Percentiles rank a stretch among this genome's conserved stretches.
Conservation (phyloP, 2,888 invertebrate species). For the Spatulosminthurus flaviceps region DNA sequence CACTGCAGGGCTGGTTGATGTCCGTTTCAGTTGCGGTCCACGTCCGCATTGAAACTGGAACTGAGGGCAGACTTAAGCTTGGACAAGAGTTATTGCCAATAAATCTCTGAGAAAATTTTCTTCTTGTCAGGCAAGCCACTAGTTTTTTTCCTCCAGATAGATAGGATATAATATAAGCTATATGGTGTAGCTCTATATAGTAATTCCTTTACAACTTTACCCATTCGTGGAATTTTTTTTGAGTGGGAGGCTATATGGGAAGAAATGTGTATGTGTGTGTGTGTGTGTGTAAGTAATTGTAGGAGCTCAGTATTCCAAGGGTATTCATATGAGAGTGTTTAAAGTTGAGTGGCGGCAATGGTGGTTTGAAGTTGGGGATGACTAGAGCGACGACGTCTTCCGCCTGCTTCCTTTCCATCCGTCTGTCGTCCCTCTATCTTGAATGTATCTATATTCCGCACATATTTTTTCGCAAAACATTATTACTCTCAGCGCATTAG, state of each 20-base stretch:
- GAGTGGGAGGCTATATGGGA: no score
- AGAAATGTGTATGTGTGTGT: not conserved
- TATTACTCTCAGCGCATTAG: slow-evolving; percentile 8
- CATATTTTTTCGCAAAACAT: slow-evolving; percentile 1
- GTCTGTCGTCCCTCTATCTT: slow-evolving; percentile 23
- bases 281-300: not conserved
- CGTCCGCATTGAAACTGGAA: slow-evolving; percentile 30
- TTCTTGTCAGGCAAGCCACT: slow-evolving; percentile 50
- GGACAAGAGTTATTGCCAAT: slow-evolving; percentile 56
- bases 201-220: not conserved
- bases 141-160: not conserved
- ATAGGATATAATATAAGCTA: no score
- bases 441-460: not conserved
- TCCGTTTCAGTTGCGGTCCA: slow-evolving; percentile 39
- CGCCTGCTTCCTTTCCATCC: slow-evolving; percentile 33
- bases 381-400: slow-evolving; percentile 27
- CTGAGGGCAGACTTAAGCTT: slow-evolving; percentile 39
- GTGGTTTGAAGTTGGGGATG: slow-evolving; percentile 6
- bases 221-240: not conserved
- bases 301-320: not conserved
- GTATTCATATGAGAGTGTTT: not conserved
- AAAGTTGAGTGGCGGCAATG: slow-evolving; percentile 4
- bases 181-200: not conserved
- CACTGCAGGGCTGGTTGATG: not conserved
- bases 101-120: slow-evolving; percentile 55